phyloP scores from a whole-genome alignment of 2,888 invertebrate species.

The Spodoptera littoralis region DNA sequence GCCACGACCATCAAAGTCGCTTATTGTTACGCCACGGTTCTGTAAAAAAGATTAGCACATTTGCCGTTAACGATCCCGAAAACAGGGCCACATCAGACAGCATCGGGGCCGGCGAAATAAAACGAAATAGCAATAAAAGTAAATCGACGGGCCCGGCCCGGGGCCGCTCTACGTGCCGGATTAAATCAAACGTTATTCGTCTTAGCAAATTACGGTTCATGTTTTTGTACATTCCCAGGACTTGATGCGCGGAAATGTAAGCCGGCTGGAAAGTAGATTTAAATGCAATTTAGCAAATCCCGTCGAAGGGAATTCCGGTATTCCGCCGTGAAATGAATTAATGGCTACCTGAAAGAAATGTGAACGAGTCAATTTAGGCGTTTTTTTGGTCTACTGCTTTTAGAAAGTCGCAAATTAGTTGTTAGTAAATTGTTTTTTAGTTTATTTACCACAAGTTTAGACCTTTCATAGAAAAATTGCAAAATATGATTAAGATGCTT shows the following conservation, averaged over 20 bases:
- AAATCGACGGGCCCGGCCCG: constrained; percentile 81
- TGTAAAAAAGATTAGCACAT: constrained; percentile 87
- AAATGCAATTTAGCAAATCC: constrained; percentile 73
- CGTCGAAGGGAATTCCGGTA: constrained; percentile 62
- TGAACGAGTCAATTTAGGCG: constrained; percentile 23
- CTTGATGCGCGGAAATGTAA: constrained; percentile 78
- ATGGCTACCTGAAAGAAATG: constrained; percentile 28
- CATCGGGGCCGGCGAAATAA: constrained; percentile 78
- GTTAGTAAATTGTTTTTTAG: too few species aligned
- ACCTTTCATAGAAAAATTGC: not conserved
- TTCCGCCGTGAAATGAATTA: constrained; percentile 42
- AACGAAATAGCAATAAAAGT: constrained; percentile 87
- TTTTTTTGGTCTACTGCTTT: constrained; percentile 26
- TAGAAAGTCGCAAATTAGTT: not conserved
- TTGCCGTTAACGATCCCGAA: constrained; percentile 86
- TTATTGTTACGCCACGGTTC: constrained; percentile 77
- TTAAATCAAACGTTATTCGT: constrained; percentile 88
- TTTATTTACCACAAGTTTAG: too few species aligned
- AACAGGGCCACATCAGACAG: constrained; percentile 83
- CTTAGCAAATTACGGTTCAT: constrained; percentile 86
- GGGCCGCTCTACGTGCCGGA: constrained; percentile 81
- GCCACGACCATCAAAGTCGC: constrained; percentile 74
- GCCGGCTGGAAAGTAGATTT: constrained; percentile 72
- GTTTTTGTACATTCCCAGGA: constrained; percentile 80
- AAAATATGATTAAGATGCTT: constrained; percentile 5